Conservation (phyloP, 2,113 vertebrate genomes). For the Mungos mungo region DNA sequence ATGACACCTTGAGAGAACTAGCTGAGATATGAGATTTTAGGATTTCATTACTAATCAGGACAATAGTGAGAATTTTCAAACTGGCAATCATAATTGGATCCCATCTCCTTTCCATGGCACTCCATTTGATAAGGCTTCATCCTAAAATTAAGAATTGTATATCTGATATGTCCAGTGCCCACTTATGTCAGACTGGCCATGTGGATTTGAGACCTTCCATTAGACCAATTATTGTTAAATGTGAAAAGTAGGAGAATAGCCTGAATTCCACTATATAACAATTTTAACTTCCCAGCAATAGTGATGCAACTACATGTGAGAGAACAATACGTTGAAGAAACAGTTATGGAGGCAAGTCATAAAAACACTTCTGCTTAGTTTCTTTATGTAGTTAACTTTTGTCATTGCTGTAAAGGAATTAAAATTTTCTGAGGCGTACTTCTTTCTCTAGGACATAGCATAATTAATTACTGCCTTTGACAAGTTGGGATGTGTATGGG, state of each 20-base stretch:
- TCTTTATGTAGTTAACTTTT: slow-evolving; percentile 44
- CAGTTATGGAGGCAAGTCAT: not conserved
- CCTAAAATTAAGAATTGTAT: not conserved
- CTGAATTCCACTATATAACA: not conserved
- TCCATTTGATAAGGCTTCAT: not conserved
- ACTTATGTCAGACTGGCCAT: not conserved
- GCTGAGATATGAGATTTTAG: slow-evolving; percentile 44
- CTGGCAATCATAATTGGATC: not conserved
- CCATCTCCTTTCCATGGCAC: not conserved
- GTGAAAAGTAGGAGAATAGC: not conserved
- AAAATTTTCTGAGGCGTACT: not conserved
- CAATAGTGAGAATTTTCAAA: not conserved
- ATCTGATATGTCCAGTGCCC: not conserved
- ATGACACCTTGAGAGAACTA: slow-evolving; percentile 45
- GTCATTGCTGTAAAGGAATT: not conserved
- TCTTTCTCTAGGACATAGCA: not conserved
- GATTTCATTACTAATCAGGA: slow-evolving; percentile 21
- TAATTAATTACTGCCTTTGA: not conserved
- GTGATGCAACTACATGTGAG: not conserved
- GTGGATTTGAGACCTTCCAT: slow-evolving; percentile 32
- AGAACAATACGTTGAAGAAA: not conserved
- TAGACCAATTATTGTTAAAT: not conserved
- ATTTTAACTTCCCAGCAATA: not conserved
- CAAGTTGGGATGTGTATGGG: not conserved
- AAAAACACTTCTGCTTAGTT: not conserved